Base-by-base conservation (phyloP, 2,888 invertebrate species). In the Lagria hirta region DNA sequence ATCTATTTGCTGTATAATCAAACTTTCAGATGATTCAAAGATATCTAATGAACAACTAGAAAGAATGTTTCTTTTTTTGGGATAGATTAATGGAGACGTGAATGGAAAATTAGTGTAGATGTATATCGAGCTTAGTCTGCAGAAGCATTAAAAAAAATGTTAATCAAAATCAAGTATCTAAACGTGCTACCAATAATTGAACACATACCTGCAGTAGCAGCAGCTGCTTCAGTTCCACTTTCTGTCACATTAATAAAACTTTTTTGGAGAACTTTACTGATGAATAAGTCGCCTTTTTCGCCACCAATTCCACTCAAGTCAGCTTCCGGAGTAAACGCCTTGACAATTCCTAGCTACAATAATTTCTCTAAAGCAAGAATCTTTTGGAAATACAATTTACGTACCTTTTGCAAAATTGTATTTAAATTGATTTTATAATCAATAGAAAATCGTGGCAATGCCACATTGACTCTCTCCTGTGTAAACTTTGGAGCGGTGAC, bases 241-340 rank as follows among this genome's bases (percentile, higher is more conserved):
- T 69, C 69, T 12, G 65, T 66, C 0, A 70, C 65, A 32, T 69
- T 66, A 16, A 71, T 68, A 46, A 66, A 69, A 3, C 68, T 61
- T 49, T 70, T 69, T 43, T 70, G 70, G 5, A 69, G 33, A 3
- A 70, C 65, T 8, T 61, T 51, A 29, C 58, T 58, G 6, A 71
- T 60, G 15, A 36, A 50, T 10, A 69, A 45, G 3, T 33, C 40
- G 4, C 53, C 52, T 13, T 54, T 33, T 13, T 52, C 44, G 2
- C 46, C 48, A 1, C 57, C 54, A 14, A 70, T 61, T 23, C 64
- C 65, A 27, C 55, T 56, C 4, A 68, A 55, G 41, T 70, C 62
- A 4, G 63, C 59, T 8, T 46, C 30, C 3, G 33, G 32, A 6
- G 29, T 33, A 35, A 62, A 64, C 1, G 52, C 44, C 5, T 34